Evolutionary conservation across 1,140 invertebrate species (phyloP).

Genomic region (Andrena cerasifolii): DNA sequence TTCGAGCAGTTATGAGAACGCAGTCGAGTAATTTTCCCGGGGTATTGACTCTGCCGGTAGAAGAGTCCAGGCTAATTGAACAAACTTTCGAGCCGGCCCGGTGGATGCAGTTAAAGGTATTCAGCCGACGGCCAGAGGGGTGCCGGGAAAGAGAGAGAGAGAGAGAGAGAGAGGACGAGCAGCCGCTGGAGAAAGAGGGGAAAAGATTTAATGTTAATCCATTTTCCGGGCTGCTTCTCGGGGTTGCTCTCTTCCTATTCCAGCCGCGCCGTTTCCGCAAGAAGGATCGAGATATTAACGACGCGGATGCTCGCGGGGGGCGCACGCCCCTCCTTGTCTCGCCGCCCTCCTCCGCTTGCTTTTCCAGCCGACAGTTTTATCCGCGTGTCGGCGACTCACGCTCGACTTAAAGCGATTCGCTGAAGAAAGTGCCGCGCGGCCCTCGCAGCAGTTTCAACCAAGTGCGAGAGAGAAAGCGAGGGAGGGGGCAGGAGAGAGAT

Average conservation of each 20-base stretch:
- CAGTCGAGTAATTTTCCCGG: slow-evolving; percentile 71
- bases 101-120: slow-evolving; percentile 65
- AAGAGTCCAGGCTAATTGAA: slow-evolving; percentile 73
- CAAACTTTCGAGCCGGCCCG: slow-evolving; percentile 71
- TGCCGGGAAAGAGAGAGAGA: slow-evolving; percentile 6
- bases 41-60: slow-evolving; percentile 73
- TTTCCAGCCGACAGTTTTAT: slow-evolving; percentile 33
- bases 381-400: slow-evolving; percentile 44
- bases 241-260: slow-evolving; percentile 31
- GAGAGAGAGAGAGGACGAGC: slow-evolving; percentile 6
- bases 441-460: not conserved
- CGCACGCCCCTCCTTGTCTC: not conserved
- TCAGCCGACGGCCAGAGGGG: not conserved
- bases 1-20: slow-evolving; percentile 64
- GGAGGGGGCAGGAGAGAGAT: no score
- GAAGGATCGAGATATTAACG: slow-evolving; percentile 71
- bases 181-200: slow-evolving; percentile 15
- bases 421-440: slow-evolving; percentile 46
- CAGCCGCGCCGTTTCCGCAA: slow-evolving; percentile 42
- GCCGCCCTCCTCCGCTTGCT: not conserved
- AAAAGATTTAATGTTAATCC: slow-evolving; percentile 74
- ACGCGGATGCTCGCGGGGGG: slow-evolving; percentile 55
- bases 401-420: slow-evolving; percentile 51
- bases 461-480: no score
- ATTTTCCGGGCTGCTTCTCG: slow-evolving; percentile 64